Percentiles rank a stretch among this genome's conserved stretches.
Conservation (phyloP, 2,797 vertebrate genomes). For the Myotis pilosus region DNA sequence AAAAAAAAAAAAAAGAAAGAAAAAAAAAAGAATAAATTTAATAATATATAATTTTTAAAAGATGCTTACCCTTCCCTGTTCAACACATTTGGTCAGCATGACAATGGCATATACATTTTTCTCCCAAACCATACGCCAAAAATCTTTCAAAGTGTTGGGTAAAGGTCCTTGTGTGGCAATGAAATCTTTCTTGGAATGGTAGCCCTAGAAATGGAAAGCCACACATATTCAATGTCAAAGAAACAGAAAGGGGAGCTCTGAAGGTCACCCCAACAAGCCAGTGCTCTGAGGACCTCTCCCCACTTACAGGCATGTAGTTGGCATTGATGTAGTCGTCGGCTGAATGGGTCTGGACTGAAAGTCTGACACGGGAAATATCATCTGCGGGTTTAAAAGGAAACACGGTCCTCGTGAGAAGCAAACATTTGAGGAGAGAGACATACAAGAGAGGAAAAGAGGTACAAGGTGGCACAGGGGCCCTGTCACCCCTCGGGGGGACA, state of each 20-base stretch:
- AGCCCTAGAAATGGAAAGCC: slow-evolving; percentile 86
- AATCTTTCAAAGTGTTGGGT: slow-evolving; percentile 92
- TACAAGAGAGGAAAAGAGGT: background rate
- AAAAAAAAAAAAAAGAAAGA: background rate
- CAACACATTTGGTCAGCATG: slow-evolving; percentile 96
- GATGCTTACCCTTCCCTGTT: slow-evolving; percentile 93
- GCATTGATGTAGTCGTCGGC: slow-evolving; percentile 96
- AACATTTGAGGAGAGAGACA: background rate
- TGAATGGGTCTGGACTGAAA: slow-evolving; percentile 87
- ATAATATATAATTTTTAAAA: background rate
- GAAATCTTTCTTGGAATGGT: slow-evolving; percentile 92
- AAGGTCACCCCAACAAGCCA: background rate
- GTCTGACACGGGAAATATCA: slow-evolving; percentile 94
- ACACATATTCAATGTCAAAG: background rate
- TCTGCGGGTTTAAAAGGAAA: slow-evolving; percentile 85
- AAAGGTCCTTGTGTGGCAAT: slow-evolving; percentile 98
- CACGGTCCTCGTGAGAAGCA: background rate
- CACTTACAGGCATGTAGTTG: slow-evolving; percentile 94
- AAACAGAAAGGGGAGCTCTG: background rate
- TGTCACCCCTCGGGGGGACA: background rate
- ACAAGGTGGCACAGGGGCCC: background rate
- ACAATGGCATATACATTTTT: slow-evolving; percentile 92
- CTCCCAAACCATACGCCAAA: slow-evolving; percentile 99
- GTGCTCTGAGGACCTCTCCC: background rate
- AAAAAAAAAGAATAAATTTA: background rate